phyloP scores from a whole-genome alignment of 2,888 invertebrate species.

The Caenorhabditis plicata region DNA sequence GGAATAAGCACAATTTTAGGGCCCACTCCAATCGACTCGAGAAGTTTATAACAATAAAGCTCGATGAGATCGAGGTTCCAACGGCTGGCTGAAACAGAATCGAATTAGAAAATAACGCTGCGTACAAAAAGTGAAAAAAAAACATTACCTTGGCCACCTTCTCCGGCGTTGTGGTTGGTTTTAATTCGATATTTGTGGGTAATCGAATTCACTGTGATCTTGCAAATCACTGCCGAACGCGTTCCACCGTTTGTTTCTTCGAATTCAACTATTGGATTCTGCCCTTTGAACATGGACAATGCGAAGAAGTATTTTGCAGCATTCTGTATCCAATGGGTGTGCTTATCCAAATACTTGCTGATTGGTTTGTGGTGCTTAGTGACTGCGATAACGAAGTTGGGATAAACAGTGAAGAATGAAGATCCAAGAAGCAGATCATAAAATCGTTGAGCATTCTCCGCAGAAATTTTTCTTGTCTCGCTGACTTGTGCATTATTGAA shows the following conservation, averaged over 20 bases:
- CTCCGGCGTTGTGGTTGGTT: slow-evolving; percentile 5
- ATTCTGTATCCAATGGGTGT: slow-evolving; percentile 8
- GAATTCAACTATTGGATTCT: slow-evolving; percentile 13
- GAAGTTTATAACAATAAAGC: no score
- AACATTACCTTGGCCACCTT: no score
- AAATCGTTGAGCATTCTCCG: neutral
- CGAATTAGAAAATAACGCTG: no score
- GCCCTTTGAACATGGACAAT: slow-evolving; percentile 14
- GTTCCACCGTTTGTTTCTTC: slow-evolving; percentile 8
- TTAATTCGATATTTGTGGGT: slow-evolving; percentile 9
- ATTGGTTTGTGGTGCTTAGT: slow-evolving; percentile 1
- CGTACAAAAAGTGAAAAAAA: no score
- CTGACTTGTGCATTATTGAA: neutral
- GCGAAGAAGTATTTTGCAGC: slow-evolving; percentile 9
- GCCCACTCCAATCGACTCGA: no score
- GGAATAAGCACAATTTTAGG: no score
- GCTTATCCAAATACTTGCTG: slow-evolving; percentile 16
- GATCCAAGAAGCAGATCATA: neutral
- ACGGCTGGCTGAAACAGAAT: no score
- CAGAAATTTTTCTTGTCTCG: neutral
- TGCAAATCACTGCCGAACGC: slow-evolving; percentile 8
- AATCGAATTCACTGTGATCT: slow-evolving; percentile 2
- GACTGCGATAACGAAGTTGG: slow-evolving; percentile 1
- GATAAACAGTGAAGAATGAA: neutral
- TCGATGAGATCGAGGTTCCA: no score